A percentile compares a stretch with the other conserved stretches of the same genome.
Conservation (phyloP, 2,888 invertebrate species). For the Hyposoter didymator region DNA sequence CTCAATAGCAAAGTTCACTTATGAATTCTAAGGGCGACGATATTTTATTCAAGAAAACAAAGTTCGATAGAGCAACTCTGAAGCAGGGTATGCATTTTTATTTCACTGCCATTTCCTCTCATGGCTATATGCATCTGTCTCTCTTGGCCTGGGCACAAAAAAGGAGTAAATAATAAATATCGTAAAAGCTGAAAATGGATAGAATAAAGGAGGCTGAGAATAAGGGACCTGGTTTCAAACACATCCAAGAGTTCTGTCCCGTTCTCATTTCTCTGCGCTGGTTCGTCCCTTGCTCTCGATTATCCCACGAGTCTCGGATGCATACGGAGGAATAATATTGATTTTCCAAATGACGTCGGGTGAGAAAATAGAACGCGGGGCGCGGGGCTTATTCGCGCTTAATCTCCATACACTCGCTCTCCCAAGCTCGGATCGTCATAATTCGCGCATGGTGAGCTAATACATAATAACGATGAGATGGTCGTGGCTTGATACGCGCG, state of each 20-base stretch:
- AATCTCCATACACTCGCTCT: conserved; percentile 42
- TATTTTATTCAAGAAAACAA: neutral
- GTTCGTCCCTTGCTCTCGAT: neutral
- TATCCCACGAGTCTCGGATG: conserved; percentile 18
- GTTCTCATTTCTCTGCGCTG: conserved; percentile 5
- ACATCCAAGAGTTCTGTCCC: neutral
- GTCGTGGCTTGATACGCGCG: neutral
- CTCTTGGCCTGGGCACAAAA: neutral
- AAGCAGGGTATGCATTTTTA: neutral
- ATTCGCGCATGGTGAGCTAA: conserved; percentile 39
- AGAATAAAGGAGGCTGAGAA: conserved; percentile 2
- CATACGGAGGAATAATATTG: conserved; percentile 64
- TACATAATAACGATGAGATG: conserved; percentile 57
- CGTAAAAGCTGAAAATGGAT: conserved; percentile 3
- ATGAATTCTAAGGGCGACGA: neutral
- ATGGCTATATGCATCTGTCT: neutral
- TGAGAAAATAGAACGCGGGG: conserved; percentile 40
- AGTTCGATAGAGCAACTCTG: neutral
- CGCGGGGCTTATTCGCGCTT: conserved; percentile 9
- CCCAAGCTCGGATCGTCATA: conserved; percentile 45
- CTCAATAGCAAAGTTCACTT: neutral
- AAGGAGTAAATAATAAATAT: conserved; percentile 13
- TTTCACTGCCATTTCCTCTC: neutral
- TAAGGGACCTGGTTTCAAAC: neutral
- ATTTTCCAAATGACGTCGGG: conserved; percentile 57